Base-by-base conservation (phyloP, 2,888 invertebrate genomes). In the Xestia sexstrigata region DNA sequence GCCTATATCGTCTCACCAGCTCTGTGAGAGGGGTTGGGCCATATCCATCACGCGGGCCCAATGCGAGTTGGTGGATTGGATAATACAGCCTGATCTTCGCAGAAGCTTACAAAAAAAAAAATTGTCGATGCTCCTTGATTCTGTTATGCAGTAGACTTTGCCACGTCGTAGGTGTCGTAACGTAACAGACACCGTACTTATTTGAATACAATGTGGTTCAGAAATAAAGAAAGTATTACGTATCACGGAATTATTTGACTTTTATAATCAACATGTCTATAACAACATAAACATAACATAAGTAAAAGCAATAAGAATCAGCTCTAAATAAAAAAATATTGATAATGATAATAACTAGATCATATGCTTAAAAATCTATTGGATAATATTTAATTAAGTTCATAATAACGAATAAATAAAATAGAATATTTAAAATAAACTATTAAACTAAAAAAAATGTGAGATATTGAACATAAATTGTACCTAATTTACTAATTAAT, bases 191-290 rank as follows among this genome's bases (percentile, higher is more conserved):
- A 49, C 6, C 20, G 11, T 20, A 83, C 86, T 84, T 67, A 83
- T 84, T 84, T 67, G 67, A 70, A 84, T 86, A 86, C 72, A 86
- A 78, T 78, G 60, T 23, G 3, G 13, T 68, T 17, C 35, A 52
- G n/a, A 65, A 65, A 20, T 55, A 55, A 72, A 65, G 15, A 67
- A 17, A 73, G n/a, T 20, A 42, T 60, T 30, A 71, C 20, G 15
- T 52, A 60, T 63, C 35, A 52, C 42, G n/a, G 8, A 49, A 35
- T 23, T 70, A 9, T 45, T 70, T 66, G 20, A 66, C 30, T 23
- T 74, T 39, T n/a, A 17, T 2, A 55, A 26, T 49, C 17, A 77
- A 42, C 26, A 30, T 23, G 23, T 47, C n/a, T n/a, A n/a, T n/a
- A n/a, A n/a, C n/a, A n/a, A n/a, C n/a, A n/a, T n/a, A n/a, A n/a